Evolutionary conservation across 2,888 invertebrate genomes (phyloP), one percentile per base, ranked within the genome.

Genomic region (Drosophila subquinaria): DNA sequence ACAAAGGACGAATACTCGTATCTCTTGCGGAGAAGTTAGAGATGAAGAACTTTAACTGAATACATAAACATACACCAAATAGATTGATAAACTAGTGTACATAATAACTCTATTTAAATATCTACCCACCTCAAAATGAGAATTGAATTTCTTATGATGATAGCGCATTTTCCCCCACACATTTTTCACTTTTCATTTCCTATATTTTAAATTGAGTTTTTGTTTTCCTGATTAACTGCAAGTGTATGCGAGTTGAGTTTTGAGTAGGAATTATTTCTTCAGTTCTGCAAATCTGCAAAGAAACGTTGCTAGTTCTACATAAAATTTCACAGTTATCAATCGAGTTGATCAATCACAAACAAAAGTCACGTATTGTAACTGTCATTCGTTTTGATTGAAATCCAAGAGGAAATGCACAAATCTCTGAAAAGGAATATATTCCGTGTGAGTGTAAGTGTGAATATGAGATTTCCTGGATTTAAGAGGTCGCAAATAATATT

Each of bases 241-340:
- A 82, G 60, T 55, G 60, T 69, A 60, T 67, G 59, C 42, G 51
- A 55, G 52, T 42, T 45, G 47, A 61, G 42, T 53, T 50, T 69
- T 66, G 40, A 71, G 66, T 57, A 77, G 72, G 77, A 68, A 61
- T 53, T 9, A 55, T 51, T 69, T 70, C 60, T 76, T 74, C 56
- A 67, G 71, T 88, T 17, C 17, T 79, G 60, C 55, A 60, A 73
- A 61, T 38, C 52, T 38, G 69, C 73, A 79, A 69, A 75, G 82
- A 90, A 88, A 90, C 82, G 91, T 91, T 91, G 91, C 91, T 91
- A 91, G 91, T 91, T 91, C 90, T 90, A 91, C 89, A 57, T 57
- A 56, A 13, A 57, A 47, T 4, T 27, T 47, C 36, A 62, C 62
- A 45, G 13, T 27, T 23, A n/a, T 40, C 40, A 27, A 57, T 47